Conservation (phyloP, 2,797 vertebrate genomes). For the Crenuchus spilurus region DNA sequence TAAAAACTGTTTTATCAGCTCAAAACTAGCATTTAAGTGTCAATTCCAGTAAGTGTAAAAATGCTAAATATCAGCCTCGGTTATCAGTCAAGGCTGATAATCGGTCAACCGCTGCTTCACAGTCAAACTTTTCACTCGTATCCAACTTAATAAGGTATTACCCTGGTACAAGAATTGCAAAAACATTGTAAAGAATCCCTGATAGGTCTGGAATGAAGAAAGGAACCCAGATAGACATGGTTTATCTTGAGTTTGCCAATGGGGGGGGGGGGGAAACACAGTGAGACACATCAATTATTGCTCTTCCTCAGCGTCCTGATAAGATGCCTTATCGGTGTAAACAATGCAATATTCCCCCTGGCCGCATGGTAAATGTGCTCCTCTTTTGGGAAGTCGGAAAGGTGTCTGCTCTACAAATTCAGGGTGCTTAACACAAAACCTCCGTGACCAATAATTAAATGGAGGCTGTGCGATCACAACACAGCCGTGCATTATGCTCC, state of each 20-base stretch:
- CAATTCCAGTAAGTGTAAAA: too few species aligned
- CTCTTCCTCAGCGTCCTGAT: constrained; percentile 63
- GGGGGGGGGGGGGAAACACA: constrained; percentile 58
- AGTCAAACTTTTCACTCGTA: constrained; percentile 10
- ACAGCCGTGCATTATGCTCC: neutral
- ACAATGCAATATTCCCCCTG: constrained; percentile 67
- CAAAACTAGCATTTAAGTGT: too few species aligned
- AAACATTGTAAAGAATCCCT: constrained; percentile 46
- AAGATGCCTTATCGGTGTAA: constrained; percentile 81
- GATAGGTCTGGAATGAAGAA: constrained; percentile 46
- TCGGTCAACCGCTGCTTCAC: too few species aligned
- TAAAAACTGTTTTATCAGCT: too few species aligned
- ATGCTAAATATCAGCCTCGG: neutral
- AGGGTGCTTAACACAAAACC: constrained; percentile 50
- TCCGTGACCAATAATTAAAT: constrained; percentile 56
- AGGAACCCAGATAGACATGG: constrained; percentile 38
- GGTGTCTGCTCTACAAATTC: constrained; percentile 56
- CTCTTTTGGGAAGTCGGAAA: constrained; percentile 51
- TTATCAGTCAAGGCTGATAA: neutral
- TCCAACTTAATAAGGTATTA: constrained; percentile 34
- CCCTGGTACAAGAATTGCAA: constrained; percentile 21
- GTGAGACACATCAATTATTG: constrained; percentile 75
- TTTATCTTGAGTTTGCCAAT: constrained; percentile 55
- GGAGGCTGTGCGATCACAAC: constrained; percentile 38
- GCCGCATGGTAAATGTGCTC: constrained; percentile 49